Base-by-base conservation (phyloP, 2,888 invertebrate genomes). In the Morpho deidamia region DNA sequence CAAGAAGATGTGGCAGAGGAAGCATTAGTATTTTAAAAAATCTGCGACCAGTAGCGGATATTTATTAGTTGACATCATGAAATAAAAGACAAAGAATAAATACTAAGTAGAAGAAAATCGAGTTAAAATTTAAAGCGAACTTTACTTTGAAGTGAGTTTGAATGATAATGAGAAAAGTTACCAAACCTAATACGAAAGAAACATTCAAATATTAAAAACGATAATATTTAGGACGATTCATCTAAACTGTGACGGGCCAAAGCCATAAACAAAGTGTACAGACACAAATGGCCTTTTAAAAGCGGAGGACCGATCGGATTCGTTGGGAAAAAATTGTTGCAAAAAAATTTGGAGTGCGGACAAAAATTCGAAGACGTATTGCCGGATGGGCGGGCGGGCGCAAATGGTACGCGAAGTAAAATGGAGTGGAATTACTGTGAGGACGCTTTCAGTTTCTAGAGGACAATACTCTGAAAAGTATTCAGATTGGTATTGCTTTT, bases 251-350 rank as follows among this genome's bases (percentile, higher is more conserved):
- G 69, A 62, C 50, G 61, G 61, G 57, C 44, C 44, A 37, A 52
- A 52, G 68, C 67, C 61, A 74, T 76, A 80, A 81, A 80, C 72
- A 70, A 76, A 69, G 70, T 64, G 72, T 72, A 70, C 65, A 69
- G 74, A 73, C 72, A 58, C 68, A 69, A 76, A 78, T 73, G 72
- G 74, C 66, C 71, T 60, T 78, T 78, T 78, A 75, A 79, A 76
- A 69, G 70, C 66, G 63, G 60, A 60, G 59, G 65, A 61, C 64
- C 66, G 69, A 71, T 69, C 61, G 67, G 70, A 71, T 72, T 71
- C 70, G 73, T 61, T 66, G 59, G 67, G 53, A 72, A 72, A 71
- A 62, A 62, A 61, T 55, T 60, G 60, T 59, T 56, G 54, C 59
- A 61, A 66, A 65, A 66, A 66, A 65, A 58, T 61, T 46, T 43